A percentile compares a stretch with the other conserved stretches of the same genome.
phyloP scores from a whole-genome alignment of 2,888 invertebrate species.

The Drosophila hamatofila region DNA sequence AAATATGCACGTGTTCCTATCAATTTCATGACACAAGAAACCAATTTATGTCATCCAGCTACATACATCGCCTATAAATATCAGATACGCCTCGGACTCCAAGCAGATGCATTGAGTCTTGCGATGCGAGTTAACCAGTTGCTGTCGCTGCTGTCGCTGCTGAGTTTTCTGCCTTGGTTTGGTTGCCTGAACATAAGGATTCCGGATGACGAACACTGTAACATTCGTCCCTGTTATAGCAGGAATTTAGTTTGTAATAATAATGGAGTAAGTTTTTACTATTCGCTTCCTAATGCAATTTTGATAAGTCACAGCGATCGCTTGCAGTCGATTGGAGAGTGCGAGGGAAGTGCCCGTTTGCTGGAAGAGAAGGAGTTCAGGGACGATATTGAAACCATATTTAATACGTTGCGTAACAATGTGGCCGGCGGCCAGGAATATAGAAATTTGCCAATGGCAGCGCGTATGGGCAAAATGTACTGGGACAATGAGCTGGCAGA shows the following conservation, averaged over 20 bases:
- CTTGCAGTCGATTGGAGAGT: conserved; percentile 18
- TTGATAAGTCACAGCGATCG: background rate
- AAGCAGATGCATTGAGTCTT: background rate
- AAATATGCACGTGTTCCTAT: background rate
- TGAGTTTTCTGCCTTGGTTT: background rate
- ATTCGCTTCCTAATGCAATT: background rate
- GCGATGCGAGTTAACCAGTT: conserved; percentile 16
- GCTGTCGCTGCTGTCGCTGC: conserved; percentile 3
- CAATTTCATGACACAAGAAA: background rate
- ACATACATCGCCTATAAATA: conserved; percentile 11
- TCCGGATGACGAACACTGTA: conserved; percentile 14
- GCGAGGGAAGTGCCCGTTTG: background rate
- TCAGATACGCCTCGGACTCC: background rate
- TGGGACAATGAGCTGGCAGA: conserved; percentile 48
- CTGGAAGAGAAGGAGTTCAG: background rate
- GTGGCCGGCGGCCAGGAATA: conserved; percentile 38
- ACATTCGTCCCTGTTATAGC: conserved; percentile 10
- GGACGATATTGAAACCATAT: background rate
- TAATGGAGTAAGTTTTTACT: conserved; percentile 29
- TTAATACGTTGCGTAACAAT: conserved; percentile 46
- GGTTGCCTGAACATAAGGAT: background rate
- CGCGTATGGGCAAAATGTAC: conserved; percentile 45
- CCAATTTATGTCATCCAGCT: background rate
- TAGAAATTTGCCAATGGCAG: conserved; percentile 40
- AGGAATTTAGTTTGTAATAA: conserved; percentile 43